phyloP scores from a whole-genome alignment of 2,888 invertebrate genomes.

The Entomobrya multifasciata region DNA sequence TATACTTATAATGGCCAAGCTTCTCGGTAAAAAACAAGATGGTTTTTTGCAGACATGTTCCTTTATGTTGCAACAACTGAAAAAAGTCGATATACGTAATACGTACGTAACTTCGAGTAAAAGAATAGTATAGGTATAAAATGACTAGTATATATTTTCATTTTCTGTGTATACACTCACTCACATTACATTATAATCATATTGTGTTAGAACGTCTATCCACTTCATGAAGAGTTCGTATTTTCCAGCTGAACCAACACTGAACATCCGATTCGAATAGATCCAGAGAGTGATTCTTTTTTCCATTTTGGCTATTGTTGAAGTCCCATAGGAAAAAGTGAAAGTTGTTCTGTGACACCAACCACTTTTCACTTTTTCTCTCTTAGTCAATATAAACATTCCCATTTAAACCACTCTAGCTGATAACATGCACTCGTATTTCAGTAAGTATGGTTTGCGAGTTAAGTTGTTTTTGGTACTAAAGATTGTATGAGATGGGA shows the following conservation, averaged over 20 bases:
- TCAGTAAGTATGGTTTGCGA: too few relatives aligned
- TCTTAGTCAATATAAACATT: not conserved
- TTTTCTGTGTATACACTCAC: not conserved
- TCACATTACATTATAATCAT: not conserved
- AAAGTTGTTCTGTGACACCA: constrained; percentile 20
- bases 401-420: constrained; percentile 16
- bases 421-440: not conserved
- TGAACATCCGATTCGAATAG: constrained; percentile 18
- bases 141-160: not conserved
- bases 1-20: constrained; percentile 19
- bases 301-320: constrained; percentile 20
- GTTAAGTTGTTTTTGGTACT: too few relatives aligned
- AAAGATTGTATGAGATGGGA: too few relatives aligned
- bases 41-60: too few relatives aligned
- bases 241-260: constrained; percentile 35
- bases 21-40: too few relatives aligned
- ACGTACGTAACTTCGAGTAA: not conserved
- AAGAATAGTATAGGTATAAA: not conserved
- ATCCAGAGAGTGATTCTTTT: constrained; percentile 15
- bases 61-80: too few relatives aligned
- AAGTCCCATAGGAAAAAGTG: constrained; percentile 25
- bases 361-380: not conserved
- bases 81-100: too few relatives aligned
- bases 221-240: constrained; percentile 25
- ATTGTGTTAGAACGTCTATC: not conserved